Evolutionary conservation across 1,140 invertebrate genomes (phyloP), one percentile per base, ranked within the genome.

Genomic region (Lasioglossum albipes): DNA sequence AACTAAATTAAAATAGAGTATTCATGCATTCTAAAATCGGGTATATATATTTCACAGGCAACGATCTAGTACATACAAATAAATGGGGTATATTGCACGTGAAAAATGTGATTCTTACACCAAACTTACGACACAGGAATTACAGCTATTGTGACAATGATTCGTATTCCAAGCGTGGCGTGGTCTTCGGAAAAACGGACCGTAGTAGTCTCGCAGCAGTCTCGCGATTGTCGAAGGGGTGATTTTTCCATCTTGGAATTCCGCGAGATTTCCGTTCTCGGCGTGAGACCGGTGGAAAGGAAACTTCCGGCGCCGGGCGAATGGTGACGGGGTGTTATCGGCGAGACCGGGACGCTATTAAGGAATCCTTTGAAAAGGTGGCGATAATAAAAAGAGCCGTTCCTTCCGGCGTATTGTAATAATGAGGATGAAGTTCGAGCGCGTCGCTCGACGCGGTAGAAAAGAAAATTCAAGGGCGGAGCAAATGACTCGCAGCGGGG

Each of bases 311-410:
- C 45, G n/a, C 61, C 13, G 18, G 71, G 57, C 49, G 75, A 78
- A 52, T 52, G 66, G 42, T 59, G 31, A 16, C 65, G 16, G 13
- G 54, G 83, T 61, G 80, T 85, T 86, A 86, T 86, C 84, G 80
- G 84, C 62, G 71, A 42, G 80, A 76, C 71, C 71, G 81, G 71
- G 75, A 71, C 75, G 79, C 79, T 75, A 81, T 81, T 77, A 81
- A 75, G 83, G 74, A 84, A 81, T 82, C 84, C 75, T 79, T 85
- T 85, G 84, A 86, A 85, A 86, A 86, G 80, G 79, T 75, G 75
- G 61, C 72, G 84, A 86, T 85, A 83, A 85, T 85, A 85, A 86
- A 85, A 82, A 75, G 84, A 74, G 65, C 62, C 72, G 75, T 82
- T 82, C 81, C 79, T 75, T 76, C 72, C 72, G 75, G 67, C 68